Percentiles rank a stretch among this genome's conserved stretches.
These are phyloP conservation scores for Borostomias antarcticus DNA, from an alignment of 2,797 vertebrate species.

Conservation along the genomic window DNA sequence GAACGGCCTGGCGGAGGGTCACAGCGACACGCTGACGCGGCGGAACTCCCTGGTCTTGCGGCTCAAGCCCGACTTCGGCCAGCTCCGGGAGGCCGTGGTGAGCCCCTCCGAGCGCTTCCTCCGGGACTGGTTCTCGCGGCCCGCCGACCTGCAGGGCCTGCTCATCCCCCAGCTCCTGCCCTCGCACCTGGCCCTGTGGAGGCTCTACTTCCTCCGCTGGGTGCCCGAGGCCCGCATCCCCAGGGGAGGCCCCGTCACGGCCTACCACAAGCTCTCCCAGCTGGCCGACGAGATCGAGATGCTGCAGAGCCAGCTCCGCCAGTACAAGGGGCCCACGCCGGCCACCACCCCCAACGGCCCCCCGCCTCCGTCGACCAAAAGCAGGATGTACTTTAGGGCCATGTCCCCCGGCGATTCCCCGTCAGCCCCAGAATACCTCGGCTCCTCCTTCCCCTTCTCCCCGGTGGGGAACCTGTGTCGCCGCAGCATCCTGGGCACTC, in stretches of 20 bases:
- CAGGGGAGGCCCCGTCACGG: conserved; percentile 82
- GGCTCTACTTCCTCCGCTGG: conserved; percentile 96
- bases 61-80: conserved; percentile 77
- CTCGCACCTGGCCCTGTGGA: conserved; percentile 89
- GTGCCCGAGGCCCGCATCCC: conserved; percentile 92
- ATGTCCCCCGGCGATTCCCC: conserved; percentile 60
- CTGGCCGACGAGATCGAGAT: conserved; percentile 90
- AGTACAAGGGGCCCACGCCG: conserved; percentile 69
- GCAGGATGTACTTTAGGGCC: conserved; percentile 87
- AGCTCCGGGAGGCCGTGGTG: conserved; percentile 64
- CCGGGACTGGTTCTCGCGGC: conserved; percentile 86
- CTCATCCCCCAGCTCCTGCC: conserved; percentile 85
- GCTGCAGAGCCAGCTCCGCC: conserved; percentile 83
- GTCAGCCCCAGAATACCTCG: conserved; percentile 82
- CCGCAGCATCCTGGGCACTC: conserved; percentile 87
- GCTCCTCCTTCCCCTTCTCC: conserved; percentile 95
- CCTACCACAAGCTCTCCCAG: conserved; percentile 87
- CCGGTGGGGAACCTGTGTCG: conserved; percentile 92
- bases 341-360: conserved; percentile 53
- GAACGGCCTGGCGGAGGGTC: conserved; percentile 79
- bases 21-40: conserved; percentile 77
- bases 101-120: conserved; percentile 84
- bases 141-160: conserved; percentile 83
- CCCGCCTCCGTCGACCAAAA: conserved; percentile 68
- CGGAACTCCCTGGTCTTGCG: conserved; percentile 85